Base-by-base conservation (phyloP, 2,888 invertebrate genomes). In the Drosophila neotestacea region DNA sequence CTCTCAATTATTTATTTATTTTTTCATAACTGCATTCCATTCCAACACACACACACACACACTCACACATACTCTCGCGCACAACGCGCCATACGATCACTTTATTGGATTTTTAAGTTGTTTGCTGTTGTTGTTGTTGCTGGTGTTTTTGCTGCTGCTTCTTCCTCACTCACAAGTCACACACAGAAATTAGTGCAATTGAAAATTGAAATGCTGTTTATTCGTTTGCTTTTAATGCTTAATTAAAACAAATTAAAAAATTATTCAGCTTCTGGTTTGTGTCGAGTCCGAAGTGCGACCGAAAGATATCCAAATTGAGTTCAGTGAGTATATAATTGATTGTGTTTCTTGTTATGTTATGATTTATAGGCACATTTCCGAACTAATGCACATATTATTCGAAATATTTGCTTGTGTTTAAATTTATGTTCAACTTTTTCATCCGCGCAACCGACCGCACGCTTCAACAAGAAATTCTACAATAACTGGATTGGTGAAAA, bases 1-100 rank as follows among this genome's bases (percentile, higher is more conserved):
- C 83, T 87, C 88, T 82, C 81, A 83, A 85, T 84, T 88, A 84
- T 84, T 84, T 82, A 86, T 90, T 84, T 89, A 89, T 84, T 80
- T 82, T 86, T 89, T 87, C 82, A 87, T 88, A 86, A 88, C 91
- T 90, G 90, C 91, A 91, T 91, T 91, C 91, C 91, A 91, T 91
- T 91, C 91, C 90, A 70, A 69, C 87, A 71, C 85, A 86, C 56
- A 75, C 76, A 69, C 73, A 41, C 74, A 70, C 70, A 70, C 67
- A 39, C 55, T 34, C 46, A 11, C 62, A 44, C 68, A 58, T 64
- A 79, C 69, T 64, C 80, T 69, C 78, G 64, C 69, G 72, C 74
- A 70, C 81, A 56, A 77, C 75, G 81, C 72, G 72, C 75, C 69
- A 65, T 66, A 73, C 86, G 86, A 86, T 82, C 77, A 56, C 65